phyloP scores from a whole-genome alignment of 2,797 vertebrate species.

The Arrhamphus sclerolepis region DNA sequence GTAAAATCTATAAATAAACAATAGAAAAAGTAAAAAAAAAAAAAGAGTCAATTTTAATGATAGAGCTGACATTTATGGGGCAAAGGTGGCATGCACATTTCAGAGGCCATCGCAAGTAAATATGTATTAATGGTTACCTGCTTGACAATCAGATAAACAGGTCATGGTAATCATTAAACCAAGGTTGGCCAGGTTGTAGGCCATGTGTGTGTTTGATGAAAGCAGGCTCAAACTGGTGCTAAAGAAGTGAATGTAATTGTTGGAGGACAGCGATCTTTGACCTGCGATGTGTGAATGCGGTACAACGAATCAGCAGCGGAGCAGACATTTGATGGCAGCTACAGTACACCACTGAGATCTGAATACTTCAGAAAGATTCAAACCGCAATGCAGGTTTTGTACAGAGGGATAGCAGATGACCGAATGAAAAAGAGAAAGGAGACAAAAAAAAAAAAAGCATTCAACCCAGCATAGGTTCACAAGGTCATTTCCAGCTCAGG shows the following conservation, averaged over 20 bases:
- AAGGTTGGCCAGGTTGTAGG: slow-evolving; percentile 79
- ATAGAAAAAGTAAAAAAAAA: slow-evolving; percentile 34
- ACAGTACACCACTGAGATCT: slow-evolving; percentile 38
- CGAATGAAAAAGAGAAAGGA: slow-evolving; percentile 49
- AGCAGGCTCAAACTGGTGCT: slow-evolving; percentile 71
- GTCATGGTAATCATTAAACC: slow-evolving; percentile 98
- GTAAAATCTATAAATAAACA: slow-evolving; percentile 11
- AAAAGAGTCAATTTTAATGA: slow-evolving; percentile 60
- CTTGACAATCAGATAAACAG: slow-evolving; percentile 93
- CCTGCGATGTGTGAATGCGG: slow-evolving; percentile 73
- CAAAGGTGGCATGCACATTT: slow-evolving; percentile 86
- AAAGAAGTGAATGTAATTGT: slow-evolving; percentile 78
- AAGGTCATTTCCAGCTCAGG: slow-evolving; percentile 83
- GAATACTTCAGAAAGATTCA: slow-evolving; percentile 64
- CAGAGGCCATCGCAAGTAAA: slow-evolving; percentile 98
- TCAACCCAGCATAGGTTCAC: slow-evolving; percentile 75
- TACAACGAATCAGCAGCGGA: slow-evolving; percentile 27
- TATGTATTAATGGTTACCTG: slow-evolving; percentile 99
- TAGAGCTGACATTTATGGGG: slow-evolving; percentile 87
- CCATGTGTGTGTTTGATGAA: slow-evolving; percentile 78
- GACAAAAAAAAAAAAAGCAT: slow-evolving; percentile 37
- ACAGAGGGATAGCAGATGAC: slow-evolving; percentile 60
- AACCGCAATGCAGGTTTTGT: slow-evolving; percentile 63
- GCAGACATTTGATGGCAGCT: slow-evolving; percentile 12
- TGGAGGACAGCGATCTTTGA: slow-evolving; percentile 80